phyloP scores from a whole-genome alignment of 2,888 invertebrate species.

The Sminthurides aquaticus region DNA sequence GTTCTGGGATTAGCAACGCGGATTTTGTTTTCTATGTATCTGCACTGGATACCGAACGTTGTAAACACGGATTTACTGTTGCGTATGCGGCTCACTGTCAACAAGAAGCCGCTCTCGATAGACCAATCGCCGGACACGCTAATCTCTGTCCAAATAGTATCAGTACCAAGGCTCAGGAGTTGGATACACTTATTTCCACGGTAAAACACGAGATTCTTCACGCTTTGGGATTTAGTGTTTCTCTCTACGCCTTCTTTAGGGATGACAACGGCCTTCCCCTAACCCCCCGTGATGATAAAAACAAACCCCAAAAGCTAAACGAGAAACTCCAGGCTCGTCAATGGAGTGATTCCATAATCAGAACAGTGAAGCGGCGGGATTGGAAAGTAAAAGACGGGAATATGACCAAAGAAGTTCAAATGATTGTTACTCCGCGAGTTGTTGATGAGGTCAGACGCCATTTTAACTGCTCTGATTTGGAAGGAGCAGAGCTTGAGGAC shows the following conservation, averaged over 20 bases:
- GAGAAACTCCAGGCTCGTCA: conserved; percentile 86
- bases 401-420: conserved; percentile 66
- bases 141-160: conserved; percentile 94
- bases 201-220: conserved; percentile 98
- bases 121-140: conserved; percentile 97
- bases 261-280: conserved; percentile 82
- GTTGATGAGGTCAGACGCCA: conserved; percentile 82
- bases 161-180: conserved; percentile 80
- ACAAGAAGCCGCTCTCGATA: conserved; percentile 86
- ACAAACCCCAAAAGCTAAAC: conserved; percentile 72
- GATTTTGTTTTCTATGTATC: conserved; percentile 97
- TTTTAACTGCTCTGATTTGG: conserved; percentile 76
- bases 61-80: conserved; percentile 52
- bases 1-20: conserved; percentile 66
- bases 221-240: conserved; percentile 93
- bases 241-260: conserved; percentile 90
- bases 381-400: conserved; percentile 76
- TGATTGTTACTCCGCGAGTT: conserved; percentile 80
- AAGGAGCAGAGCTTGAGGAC: conserved; percentile 96
- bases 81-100: conserved; percentile 99
- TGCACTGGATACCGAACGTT: conserved; percentile 86
- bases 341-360: conserved; percentile 86
- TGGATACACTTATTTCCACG: conserved; percentile 84
- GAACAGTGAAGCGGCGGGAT: conserved; percentile 57
- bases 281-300: conserved; percentile 73